phyloP scores from a whole-genome alignment of 2,113 vertebrate species.

The Physeter macrocephalus region DNA sequence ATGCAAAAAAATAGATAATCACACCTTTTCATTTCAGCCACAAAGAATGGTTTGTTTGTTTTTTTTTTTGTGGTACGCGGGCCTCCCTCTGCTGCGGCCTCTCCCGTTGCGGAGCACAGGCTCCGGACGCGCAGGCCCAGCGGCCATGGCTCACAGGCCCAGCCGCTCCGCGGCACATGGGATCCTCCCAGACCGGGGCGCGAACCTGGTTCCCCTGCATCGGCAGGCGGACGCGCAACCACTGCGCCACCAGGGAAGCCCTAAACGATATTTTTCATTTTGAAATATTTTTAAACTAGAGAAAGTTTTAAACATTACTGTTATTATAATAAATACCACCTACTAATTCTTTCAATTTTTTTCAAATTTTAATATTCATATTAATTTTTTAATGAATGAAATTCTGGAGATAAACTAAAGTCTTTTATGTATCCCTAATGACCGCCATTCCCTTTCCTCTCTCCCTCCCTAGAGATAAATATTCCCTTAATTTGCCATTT shows the following conservation, averaged over 20 bases:
- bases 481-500: neutral
- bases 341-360: neutral
- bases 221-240: too few species aligned
- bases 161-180: too few species aligned
- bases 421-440: neutral
- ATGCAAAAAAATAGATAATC: neutral
- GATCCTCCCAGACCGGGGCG: too few species aligned
- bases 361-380: neutral
- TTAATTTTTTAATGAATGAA: neutral
- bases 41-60: neutral
- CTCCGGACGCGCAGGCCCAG: too few species aligned
- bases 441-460: neutral
- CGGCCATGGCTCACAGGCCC: too few species aligned
- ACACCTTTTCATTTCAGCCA: neutral
- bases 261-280: neutral
- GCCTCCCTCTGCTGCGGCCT: too few species aligned
- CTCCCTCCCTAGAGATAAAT: neutral
- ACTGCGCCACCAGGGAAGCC: too few species aligned
- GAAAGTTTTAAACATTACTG: neutral
- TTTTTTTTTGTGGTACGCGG: too few species aligned
- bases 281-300: neutral
- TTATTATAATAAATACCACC: neutral
- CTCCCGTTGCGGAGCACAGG: too few species aligned
- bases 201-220: too few species aligned
- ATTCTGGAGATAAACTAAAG: neutral